Conservation (phyloP, 2,888 invertebrate species). For the Xestia c-nigrum region DNA sequence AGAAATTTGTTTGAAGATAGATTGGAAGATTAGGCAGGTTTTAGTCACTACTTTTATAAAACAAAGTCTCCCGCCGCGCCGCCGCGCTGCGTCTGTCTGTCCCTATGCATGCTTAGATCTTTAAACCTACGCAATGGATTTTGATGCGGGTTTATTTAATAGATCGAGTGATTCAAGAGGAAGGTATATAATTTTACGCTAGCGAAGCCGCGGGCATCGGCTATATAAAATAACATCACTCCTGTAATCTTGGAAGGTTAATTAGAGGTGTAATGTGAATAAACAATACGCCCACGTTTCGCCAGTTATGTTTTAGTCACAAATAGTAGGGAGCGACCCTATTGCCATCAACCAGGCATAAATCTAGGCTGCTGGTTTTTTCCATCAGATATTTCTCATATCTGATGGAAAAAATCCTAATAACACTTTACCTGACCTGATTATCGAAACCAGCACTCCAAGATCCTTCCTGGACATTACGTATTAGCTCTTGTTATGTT, state of each 20-base stretch:
- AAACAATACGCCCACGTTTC: not conserved
- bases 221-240: not conserved
- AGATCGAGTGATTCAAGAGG: too few relatives aligned
- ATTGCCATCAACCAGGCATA: not conserved
- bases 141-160: too few relatives aligned
- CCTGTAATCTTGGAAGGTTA: not conserved
- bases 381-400: too few relatives aligned
- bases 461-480: not conserved
- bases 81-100: too few relatives aligned
- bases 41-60: too few relatives aligned
- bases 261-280: not conserved
- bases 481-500: not conserved
- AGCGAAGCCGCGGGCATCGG: too few relatives aligned
- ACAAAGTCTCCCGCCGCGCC: too few relatives aligned
- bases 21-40: constrained; percentile 20
- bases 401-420: not conserved
- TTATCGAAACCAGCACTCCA: not conserved
- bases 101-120: too few relatives aligned
- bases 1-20: constrained; percentile 19
- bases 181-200: too few relatives aligned
- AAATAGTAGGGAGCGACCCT: too few relatives aligned
- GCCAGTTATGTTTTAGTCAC: not conserved
- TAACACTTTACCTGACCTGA: not conserved
- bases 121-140: too few relatives aligned
- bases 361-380: too few relatives aligned